These are phyloP conservation scores for Xiphophorus birchmanni DNA, from an alignment of 2,797 vertebrate species.

Conservation along the genomic window DNA sequence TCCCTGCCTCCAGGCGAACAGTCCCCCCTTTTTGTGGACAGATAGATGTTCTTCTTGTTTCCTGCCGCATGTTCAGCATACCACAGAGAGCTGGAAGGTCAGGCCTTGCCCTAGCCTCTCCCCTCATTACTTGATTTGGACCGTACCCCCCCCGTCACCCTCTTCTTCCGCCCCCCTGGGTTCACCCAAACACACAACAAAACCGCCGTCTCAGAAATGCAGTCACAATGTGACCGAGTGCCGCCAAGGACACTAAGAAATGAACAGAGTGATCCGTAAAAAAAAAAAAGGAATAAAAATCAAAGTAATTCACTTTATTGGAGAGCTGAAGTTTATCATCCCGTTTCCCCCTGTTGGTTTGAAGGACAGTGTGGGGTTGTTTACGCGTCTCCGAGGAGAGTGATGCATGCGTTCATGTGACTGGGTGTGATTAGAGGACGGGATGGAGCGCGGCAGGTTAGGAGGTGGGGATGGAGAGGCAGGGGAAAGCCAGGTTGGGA, in stretches of 20 bases:
- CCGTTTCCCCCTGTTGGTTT: slow-evolving; percentile 41
- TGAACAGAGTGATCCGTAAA: slow-evolving; percentile 2
- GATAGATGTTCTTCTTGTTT: slow-evolving; percentile 73
- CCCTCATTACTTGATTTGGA: slow-evolving; percentile 43
- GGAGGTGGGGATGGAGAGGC: slow-evolving; percentile 46
- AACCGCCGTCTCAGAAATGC: slow-evolving; percentile 48
- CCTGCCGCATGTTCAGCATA: slow-evolving; percentile 74
- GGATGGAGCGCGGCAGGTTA: slow-evolving; percentile 54
- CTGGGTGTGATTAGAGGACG: slow-evolving; percentile 54
- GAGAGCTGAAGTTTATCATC: slow-evolving; percentile 56
- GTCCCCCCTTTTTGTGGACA: slow-evolving; percentile 57
- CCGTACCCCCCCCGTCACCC: slow-evolving; percentile 3
- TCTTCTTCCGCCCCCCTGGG: slow-evolving; percentile 33
- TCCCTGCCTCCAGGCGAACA: slow-evolving; percentile 71
- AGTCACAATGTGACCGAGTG: slow-evolving; percentile 16
- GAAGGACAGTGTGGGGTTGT: slow-evolving; percentile 43
- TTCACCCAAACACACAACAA: slow-evolving; percentile 59
- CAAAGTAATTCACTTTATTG: slow-evolving; percentile 61
- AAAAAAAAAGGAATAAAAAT: slow-evolving; percentile 63
- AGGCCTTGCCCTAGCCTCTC: slow-evolving; percentile 48
- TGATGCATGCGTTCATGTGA: slow-evolving; percentile 25
- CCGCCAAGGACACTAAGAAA: slow-evolving; percentile 11
- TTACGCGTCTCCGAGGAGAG: slow-evolving; percentile 8
- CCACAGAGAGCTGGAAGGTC: slow-evolving; percentile 72
- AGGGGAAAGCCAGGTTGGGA: slow-evolving; percentile 41